Evolutionary conservation across 2,113 vertebrate species (phyloP).

Genomic region (Rhipidura dahli): DNA sequence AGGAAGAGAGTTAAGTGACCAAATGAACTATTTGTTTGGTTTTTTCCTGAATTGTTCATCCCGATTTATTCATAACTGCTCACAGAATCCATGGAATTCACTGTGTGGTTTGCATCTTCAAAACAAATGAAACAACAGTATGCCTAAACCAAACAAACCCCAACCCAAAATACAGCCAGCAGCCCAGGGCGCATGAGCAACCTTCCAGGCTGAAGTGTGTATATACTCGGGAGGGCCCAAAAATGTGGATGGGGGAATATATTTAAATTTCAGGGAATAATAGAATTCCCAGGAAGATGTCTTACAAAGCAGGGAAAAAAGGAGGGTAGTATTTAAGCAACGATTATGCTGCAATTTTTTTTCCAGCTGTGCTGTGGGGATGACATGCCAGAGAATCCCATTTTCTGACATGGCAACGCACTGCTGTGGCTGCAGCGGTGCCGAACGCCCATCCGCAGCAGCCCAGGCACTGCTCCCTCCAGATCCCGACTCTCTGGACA

Average conservation of each 20-base stretch:
- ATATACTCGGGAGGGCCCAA: constrained; percentile 6
- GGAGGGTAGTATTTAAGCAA: background rate
- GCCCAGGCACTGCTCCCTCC: background rate
- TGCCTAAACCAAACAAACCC: constrained; percentile 61
- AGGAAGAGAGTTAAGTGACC: background rate
- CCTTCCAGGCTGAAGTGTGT: constrained; percentile 11
- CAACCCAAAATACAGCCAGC: constrained; percentile 28
- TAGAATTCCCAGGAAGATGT: background rate
- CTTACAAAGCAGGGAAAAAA: background rate
- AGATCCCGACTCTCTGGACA: rapidly evolving
- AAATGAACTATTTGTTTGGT: constrained; percentile 4
- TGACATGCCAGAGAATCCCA: background rate
- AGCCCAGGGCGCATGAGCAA: constrained; percentile 32
- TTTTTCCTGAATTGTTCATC: constrained; percentile 15
- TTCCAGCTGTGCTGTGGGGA: background rate
- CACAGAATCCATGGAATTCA: constrained; percentile 48
- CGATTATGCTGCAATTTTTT: background rate
- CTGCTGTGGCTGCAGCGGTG: background rate
- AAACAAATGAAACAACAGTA: constrained; percentile 66
- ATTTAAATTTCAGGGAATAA: constrained; percentile 29
- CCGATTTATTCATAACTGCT: constrained; percentile 22
- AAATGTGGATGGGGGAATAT: constrained; percentile 1
- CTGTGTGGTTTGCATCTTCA: constrained; percentile 63
- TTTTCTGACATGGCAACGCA: background rate
- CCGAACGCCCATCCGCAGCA: rapidly evolving